These are phyloP conservation scores for Burhinus bistriatus DNA, from an alignment of 2,113 vertebrate species.

Conservation along the genomic window DNA sequence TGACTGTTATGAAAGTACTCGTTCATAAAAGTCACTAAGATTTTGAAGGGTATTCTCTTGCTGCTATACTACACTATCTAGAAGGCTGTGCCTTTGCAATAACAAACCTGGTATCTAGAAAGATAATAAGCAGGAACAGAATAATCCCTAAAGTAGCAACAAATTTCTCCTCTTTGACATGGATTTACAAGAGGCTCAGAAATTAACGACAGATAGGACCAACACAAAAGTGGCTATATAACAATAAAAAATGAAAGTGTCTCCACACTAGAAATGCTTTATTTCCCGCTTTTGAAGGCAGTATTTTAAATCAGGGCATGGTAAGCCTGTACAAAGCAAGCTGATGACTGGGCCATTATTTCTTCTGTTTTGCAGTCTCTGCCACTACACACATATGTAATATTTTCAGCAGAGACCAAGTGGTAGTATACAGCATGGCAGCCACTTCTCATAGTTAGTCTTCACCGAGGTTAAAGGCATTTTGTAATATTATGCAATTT, in stretches of 20 bases:
- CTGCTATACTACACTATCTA: neutral
- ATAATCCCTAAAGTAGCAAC: neutral
- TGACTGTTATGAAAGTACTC: neutral
- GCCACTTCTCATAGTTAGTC: neutral
- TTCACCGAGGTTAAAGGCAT: neutral
- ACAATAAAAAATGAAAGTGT: neutral
- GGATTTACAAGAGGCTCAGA: neutral
- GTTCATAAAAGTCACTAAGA: neutral
- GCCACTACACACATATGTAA: neutral
- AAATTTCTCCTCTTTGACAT: neutral
- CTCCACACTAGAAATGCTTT: neutral
- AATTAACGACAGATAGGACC: neutral
- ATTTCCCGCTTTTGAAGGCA: neutral
- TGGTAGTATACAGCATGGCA: neutral
- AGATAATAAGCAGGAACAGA: neutral
- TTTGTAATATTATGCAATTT: neutral
- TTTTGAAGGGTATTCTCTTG: neutral
- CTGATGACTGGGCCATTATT: neutral
- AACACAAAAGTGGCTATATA: neutral
- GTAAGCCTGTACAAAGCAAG: neutral
- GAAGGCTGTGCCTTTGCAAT: neutral
- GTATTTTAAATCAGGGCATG: neutral
- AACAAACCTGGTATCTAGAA: neutral
- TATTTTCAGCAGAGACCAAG: neutral
- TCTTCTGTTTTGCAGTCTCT: neutral